phyloP scores from a whole-genome alignment of 2,888 invertebrate species.

The Troides aeacus region DNA sequence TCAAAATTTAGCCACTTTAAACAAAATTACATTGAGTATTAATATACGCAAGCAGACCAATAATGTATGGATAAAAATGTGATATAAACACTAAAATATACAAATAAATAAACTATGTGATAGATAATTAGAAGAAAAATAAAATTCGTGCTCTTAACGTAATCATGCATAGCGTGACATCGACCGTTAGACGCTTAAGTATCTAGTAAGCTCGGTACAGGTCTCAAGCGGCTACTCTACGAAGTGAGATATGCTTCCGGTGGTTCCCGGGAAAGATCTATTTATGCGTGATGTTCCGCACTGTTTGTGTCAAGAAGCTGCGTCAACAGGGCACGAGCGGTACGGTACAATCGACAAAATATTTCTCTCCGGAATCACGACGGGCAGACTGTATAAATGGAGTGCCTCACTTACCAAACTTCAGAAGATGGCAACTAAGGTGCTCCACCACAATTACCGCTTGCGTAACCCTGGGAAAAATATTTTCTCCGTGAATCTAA shows the following conservation, averaged over 20 bases:
- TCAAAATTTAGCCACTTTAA: conserved; percentile 45
- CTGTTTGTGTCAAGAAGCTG: conserved; percentile 67
- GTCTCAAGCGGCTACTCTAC: conserved; percentile 74
- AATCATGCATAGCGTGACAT: conserved; percentile 78
- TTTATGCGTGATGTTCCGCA: conserved; percentile 78
- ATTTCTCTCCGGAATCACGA: conserved; percentile 80
- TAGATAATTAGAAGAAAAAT: conserved; percentile 49
- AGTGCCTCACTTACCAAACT: conserved; percentile 80
- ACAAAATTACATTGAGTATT: conserved; percentile 32
- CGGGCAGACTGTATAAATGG: conserved; percentile 78
- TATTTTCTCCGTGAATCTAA: conserved; percentile 81
- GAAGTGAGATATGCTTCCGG: conserved; percentile 71
- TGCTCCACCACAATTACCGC: conserved; percentile 80
- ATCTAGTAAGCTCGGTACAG: conserved; percentile 61
- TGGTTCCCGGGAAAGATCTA: conserved; percentile 79
- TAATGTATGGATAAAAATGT: conserved; percentile 49
- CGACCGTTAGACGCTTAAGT: conserved; percentile 66
- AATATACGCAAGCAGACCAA: conserved; percentile 8
- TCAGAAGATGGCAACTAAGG: conserved; percentile 80
- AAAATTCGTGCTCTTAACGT: conserved; percentile 73
- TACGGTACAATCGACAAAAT: conserved; percentile 80
- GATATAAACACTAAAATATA: conserved; percentile 67
- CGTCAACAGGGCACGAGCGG: conserved; percentile 71
- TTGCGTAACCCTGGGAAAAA: conserved; percentile 81
- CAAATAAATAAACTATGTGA: conserved; percentile 55